Conservation (phyloP, 2,113 vertebrate genomes). For the Tragulus kanchil region DNA sequence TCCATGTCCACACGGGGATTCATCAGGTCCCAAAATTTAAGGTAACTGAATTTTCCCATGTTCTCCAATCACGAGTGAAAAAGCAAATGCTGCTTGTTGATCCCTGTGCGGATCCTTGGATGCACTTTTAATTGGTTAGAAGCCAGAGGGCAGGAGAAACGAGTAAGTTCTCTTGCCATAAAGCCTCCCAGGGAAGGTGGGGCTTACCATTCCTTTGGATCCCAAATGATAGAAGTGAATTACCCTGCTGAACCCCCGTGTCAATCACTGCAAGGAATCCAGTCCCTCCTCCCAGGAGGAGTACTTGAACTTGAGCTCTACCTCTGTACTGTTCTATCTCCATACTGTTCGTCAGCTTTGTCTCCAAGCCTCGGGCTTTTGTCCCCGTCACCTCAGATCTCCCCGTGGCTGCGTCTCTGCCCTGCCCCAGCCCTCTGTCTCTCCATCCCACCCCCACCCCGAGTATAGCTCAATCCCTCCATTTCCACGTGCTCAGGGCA, state of each 20-base stretch:
- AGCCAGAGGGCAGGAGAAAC: not conserved
- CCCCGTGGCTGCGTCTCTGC: not conserved
- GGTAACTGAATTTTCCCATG: not conserved
- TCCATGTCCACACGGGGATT: not conserved
- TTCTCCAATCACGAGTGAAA: not conserved
- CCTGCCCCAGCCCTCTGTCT: not conserved
- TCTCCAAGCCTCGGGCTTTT: slow-evolving; percentile 1
- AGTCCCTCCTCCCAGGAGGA: not conserved
- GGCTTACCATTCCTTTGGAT: not conserved
- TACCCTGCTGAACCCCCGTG: not conserved
- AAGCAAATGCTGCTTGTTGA: not conserved
- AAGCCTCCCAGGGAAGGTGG: not conserved
- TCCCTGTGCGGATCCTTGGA: not conserved
- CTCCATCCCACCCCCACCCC: not conserved
- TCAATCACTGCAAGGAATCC: not conserved
- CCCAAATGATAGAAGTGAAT: not conserved
- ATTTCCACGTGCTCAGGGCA: not conserved
- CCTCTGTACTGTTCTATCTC: not conserved
- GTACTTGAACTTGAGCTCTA: not conserved
- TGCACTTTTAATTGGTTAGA: not conserved
- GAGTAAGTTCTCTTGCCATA: not conserved
- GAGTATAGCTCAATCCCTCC: not conserved
- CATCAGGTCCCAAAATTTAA: not conserved
- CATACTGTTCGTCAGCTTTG: not conserved
- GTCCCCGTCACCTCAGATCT: not conserved